Evolutionary conservation across 1,140 invertebrate genomes (phyloP), one percentile per base, ranked within the genome.

Genomic region (Drosophila nigromelanica): DNA sequence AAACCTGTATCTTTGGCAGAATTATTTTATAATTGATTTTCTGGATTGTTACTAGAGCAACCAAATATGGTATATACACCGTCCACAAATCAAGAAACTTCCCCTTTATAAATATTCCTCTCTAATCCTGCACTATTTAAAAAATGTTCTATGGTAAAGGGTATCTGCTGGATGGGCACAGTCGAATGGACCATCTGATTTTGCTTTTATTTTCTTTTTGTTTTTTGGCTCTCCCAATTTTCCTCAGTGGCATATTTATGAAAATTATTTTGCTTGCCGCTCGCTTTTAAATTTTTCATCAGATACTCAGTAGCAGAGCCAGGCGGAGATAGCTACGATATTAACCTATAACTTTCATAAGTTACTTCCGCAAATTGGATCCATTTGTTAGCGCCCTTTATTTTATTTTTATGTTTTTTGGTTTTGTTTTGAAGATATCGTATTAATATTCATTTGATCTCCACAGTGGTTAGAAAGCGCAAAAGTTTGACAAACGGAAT

Each of bases 191-290:
- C 5, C 24, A 27, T 24, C 10, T 12, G 8, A 12, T 5, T 47
- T 5, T 12, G 4, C n/a, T 47, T 47, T n/a, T n/a, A n/a, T 62
- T 48, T 55, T 51, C 27, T 70, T 51, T 51, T 47, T 64, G 56
- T 61, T 45, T 60, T 48, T 27, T 12, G 21, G 8, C 40, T 39
- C 21, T 39, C 37, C 72, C 58, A 61, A 35, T 64, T 67, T 63
- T 43, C 74, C 77, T 77, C 64, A 73, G 48, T 63, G 68, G 78
- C 62, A 78, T 71, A 86, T 86, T 86, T 86, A 86, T 81, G 78
- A 81, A 85, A 85, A 86, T 86, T 81, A 75, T 75, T 80, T 77
- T 77, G 77, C 62, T 76, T 69, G 82, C 47, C 67, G 76, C 61
- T 45, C 48, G 60, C 45, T 62, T 80, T 72, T 81, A 75, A 80